phyloP scores from a whole-genome alignment of 1,140 invertebrate species.

The Cataglyphis hispanica region DNA sequence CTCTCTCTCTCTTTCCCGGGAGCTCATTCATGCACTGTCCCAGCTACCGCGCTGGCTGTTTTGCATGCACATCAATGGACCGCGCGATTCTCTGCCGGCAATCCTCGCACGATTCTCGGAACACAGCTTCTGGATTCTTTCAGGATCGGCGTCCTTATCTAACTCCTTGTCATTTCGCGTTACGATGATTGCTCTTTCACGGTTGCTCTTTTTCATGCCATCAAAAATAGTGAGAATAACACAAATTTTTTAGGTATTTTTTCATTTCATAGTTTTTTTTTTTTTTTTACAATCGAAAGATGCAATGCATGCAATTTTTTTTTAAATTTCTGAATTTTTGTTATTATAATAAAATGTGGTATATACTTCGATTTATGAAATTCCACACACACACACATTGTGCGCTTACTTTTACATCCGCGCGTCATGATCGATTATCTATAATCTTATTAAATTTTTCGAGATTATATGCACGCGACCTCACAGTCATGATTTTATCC shows the following conservation, averaged over 20 bases:
- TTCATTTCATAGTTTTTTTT: no score
- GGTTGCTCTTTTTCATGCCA: neutral
- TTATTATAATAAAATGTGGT: no score
- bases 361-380: neutral
- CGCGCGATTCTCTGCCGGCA: conserved; percentile 71
- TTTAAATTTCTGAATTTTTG: no score
- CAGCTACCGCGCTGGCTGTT: conserved; percentile 57
- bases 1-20: conserved; percentile 44
- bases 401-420: no score
- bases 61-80: conserved; percentile 80
- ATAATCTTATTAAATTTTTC: neutral
- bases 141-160: neutral
- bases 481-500: neutral
- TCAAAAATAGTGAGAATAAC: neutral
- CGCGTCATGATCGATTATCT: neutral
- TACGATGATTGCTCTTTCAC: neutral
- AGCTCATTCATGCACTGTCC: conserved; percentile 78
- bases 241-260: no score
- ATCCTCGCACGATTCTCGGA: conserved; percentile 19
- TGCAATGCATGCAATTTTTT: no score
- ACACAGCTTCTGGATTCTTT: conserved; percentile 6
- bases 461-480: neutral
- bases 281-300: no score
- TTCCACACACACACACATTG: neutral
- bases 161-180: neutral